A percentile compares a stretch with the other conserved stretches of the same genome.
phyloP scores from a whole-genome alignment of 2,888 invertebrate species.

The Tanytarsus gracilentus region DNA sequence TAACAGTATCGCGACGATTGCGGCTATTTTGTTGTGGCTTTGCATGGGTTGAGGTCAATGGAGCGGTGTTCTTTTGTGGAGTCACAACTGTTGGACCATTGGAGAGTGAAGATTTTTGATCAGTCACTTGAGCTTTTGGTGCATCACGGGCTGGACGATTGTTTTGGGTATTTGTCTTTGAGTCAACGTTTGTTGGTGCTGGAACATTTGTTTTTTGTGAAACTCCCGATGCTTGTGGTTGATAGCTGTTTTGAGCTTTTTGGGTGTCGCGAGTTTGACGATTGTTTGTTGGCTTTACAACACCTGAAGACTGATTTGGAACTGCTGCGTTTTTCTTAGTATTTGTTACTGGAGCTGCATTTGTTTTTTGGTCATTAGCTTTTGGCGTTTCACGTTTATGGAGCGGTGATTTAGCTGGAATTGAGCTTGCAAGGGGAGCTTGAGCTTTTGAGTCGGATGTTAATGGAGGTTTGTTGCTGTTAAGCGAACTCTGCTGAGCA shows the following conservation, averaged over 20 bases:
- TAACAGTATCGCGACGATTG: too few species aligned
- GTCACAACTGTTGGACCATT: too few species aligned
- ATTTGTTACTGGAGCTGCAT: neutral
- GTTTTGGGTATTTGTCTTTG: too few species aligned
- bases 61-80: too few species aligned
- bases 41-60: too few species aligned
- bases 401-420: neutral
- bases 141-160: too few species aligned
- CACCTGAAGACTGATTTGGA: neutral
- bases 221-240: neutral
- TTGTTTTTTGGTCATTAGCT: neutral
- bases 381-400: conserved; percentile 1
- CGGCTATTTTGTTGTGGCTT: too few species aligned
- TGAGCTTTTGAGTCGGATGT: neutral
- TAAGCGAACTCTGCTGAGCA: neutral
- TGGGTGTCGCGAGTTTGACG: neutral
- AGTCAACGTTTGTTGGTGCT: too few species aligned
- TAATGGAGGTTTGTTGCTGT: neutral
- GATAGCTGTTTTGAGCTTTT: neutral
- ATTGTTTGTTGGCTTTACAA: neutral
- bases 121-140: neutral
- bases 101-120: too few species aligned
- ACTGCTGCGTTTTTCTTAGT: neutral
- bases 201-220: neutral
- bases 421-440: neutral